Percentiles rank a stretch among this genome's conserved stretches.
phyloP scores from a whole-genome alignment of 2,113 vertebrate genomes.

The Notarius lentiginosus region DNA sequence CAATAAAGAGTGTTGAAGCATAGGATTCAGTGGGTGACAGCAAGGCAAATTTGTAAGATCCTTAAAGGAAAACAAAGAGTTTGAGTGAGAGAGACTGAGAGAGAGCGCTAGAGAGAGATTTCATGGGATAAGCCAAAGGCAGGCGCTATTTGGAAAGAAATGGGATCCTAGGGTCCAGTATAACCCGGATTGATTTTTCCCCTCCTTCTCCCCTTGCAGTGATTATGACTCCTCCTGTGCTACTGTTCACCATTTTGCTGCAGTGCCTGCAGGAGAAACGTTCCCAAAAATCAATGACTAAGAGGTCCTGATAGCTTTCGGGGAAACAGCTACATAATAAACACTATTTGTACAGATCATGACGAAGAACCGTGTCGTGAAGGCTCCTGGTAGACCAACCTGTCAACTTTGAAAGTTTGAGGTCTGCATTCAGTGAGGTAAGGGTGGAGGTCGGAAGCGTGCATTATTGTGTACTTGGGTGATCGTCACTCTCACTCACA shows the following conservation, averaged over 20 bases:
- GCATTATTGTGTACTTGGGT: constrained; percentile 22
- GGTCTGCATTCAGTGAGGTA: background rate
- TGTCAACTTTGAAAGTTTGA: background rate
- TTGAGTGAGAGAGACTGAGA: background rate
- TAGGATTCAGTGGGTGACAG: constrained; percentile 12
- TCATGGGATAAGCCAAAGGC: constrained; percentile 40
- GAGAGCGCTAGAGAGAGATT: constrained; percentile 11
- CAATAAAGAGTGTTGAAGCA: constrained; percentile 24
- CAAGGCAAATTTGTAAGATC: constrained; percentile 23
- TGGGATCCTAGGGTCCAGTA: constrained; percentile 34
- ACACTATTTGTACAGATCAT: constrained; percentile 46
- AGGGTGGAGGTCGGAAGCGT: background rate
- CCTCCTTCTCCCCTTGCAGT: background rate
- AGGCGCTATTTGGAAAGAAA: constrained; percentile 36
- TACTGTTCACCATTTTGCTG: constrained; percentile 53
- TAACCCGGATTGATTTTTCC: constrained; percentile 52
- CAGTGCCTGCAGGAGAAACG: constrained; percentile 43
- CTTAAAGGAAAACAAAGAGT: background rate
- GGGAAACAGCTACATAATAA: constrained; percentile 52
- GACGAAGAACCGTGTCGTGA: constrained; percentile 33
- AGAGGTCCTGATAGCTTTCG: constrained; percentile 15
- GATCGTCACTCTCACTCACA: constrained; percentile 25
- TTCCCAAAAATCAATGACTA: constrained; percentile 55
- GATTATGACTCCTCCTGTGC: constrained; percentile 30
- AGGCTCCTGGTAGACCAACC: background rate